Evolutionary conservation across 2,888 invertebrate species (phyloP).

Genomic region (Leptinotarsa peninsularis): DNA sequence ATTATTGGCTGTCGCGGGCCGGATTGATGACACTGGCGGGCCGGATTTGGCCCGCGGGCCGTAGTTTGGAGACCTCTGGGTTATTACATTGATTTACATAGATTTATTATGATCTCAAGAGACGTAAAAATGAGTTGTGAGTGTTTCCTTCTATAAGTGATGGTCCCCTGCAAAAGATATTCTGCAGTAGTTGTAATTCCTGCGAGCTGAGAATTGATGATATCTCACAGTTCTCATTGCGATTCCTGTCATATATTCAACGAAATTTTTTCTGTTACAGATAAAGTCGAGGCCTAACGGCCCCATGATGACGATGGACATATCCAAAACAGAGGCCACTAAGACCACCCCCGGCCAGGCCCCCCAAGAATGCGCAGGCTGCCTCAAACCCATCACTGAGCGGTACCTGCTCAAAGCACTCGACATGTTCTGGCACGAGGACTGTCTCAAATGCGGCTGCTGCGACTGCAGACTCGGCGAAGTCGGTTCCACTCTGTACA

Average conservation of each 20-base stretch:
- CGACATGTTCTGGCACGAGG: conserved; percentile 97
- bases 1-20: too few species aligned
- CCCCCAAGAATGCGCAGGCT: conserved; percentile 90
- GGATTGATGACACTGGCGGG: too few species aligned
- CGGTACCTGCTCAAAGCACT: conserved; percentile 91
- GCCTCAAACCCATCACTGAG: conserved; percentile 93
- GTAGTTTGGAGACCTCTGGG: too few species aligned
- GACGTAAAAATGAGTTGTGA: too few species aligned
- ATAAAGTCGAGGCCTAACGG: conserved; percentile 64
- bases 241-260: background rate
- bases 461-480: conserved; percentile 97
- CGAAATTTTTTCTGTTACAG: conserved; percentile 56
- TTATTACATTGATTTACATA: too few species aligned
- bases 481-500: conserved; percentile 94
- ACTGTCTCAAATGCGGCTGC: conserved; percentile 96
- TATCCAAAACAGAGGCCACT: conserved; percentile 78
- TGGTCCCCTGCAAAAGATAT: too few species aligned
- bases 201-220: too few species aligned
- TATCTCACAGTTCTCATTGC: background rate
- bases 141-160: too few species aligned
- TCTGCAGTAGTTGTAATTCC: too few species aligned
- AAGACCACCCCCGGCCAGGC: conserved; percentile 65
- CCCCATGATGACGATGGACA: conserved; percentile 88
- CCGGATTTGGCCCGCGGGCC: too few species aligned
- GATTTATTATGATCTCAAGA: too few species aligned